Conservation (phyloP, 2,888 invertebrate species). For the Andrena praecox region DNA sequence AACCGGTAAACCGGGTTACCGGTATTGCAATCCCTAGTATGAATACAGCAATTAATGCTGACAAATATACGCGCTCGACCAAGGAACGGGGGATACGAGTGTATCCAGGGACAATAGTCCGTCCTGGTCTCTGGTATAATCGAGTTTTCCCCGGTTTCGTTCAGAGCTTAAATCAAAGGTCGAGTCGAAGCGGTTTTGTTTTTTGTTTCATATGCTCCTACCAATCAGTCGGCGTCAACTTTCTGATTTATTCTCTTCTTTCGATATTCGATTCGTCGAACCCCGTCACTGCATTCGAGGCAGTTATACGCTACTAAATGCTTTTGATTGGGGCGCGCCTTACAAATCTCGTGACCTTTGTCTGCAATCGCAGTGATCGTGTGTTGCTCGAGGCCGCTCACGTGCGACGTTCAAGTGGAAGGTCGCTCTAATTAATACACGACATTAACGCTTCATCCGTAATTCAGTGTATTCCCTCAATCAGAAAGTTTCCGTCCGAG, state of each 20-base stretch:
- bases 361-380: too few species aligned
- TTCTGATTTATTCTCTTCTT: background rate
- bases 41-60: slow-evolving; percentile 43
- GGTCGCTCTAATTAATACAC: background rate
- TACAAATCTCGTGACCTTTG: background rate
- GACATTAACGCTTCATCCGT: slow-evolving; percentile 25
- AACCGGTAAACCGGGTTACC: too few species aligned
- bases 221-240: background rate
- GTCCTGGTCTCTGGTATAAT: slow-evolving; percentile 2
- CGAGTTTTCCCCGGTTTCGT: slow-evolving; percentile 10
- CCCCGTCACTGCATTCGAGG: background rate
- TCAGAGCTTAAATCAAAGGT: background rate
- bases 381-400: too few species aligned
- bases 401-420: background rate
- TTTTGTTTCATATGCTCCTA: background rate
- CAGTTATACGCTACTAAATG: background rate
- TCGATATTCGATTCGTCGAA: background rate
- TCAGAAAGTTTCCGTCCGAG: slow-evolving; percentile 41
- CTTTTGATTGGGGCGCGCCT: background rate
- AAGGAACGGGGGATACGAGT: background rate
- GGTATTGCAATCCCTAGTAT: too few species aligned
- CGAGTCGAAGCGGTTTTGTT: background rate
- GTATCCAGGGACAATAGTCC: background rate
- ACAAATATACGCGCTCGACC: slow-evolving; percentile 27
- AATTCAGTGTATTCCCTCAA: slow-evolving; percentile 36